Evolutionary conservation across 2,113 vertebrate genomes (phyloP).

Genomic region (Opisthocomus hoazin): DNA sequence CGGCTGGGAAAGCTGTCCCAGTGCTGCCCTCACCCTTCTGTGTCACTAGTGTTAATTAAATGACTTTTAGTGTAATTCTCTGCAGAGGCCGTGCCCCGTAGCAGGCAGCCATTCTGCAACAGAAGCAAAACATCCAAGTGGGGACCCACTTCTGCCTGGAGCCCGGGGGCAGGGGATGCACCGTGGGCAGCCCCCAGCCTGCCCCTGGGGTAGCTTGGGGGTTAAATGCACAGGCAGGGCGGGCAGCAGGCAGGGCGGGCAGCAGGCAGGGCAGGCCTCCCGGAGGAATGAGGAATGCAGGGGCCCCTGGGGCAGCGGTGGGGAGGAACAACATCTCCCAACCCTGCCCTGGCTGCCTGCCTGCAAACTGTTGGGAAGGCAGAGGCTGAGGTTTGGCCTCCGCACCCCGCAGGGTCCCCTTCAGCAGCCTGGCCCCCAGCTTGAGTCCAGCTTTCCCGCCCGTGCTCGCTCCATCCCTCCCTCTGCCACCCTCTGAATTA

Average conservation of each 20-base stretch:
- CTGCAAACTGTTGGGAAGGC: not conserved
- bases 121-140: not conserved
- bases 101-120: not conserved
- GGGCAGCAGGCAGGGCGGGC: not conserved
- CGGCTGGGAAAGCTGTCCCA: not conserved
- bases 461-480: not conserved
- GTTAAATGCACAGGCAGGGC: not conserved
- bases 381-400: not conserved
- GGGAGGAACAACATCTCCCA: not conserved
- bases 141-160: not conserved
- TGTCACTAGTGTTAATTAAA: not conserved
- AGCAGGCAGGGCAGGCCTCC: not conserved
- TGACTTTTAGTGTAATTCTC: not conserved
- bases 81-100: not conserved
- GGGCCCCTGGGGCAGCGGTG: not conserved
- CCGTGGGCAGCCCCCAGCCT: not conserved
- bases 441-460: not conserved
- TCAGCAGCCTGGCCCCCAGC: accelerated
- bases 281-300: conserved; percentile 31
- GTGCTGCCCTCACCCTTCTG: not conserved
- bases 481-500: not conserved
- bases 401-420: accelerated
- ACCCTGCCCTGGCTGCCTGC: not conserved
- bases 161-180: too few relatives aligned
- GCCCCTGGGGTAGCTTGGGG: not conserved